A percentile compares a stretch with the other conserved stretches of the same genome.
These are phyloP conservation scores for Etheostoma cragini DNA, from an alignment of 2,113 vertebrate species.

Conservation along the genomic window DNA sequence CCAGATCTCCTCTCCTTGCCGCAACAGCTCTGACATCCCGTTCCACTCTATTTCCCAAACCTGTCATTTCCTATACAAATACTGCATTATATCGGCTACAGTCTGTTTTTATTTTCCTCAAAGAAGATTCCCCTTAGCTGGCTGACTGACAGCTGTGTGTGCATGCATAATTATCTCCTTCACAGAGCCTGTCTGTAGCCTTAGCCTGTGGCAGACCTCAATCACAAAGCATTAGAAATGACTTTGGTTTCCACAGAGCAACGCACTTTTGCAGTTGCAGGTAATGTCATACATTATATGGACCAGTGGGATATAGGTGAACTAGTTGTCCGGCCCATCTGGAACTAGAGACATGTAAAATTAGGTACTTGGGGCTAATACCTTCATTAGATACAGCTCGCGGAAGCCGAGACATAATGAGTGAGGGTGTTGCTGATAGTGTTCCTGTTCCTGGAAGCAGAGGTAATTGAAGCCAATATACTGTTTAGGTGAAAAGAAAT, in stretches of 20 bases:
- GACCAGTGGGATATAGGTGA: constrained; percentile 33
- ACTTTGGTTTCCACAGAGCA: constrained; percentile 55
- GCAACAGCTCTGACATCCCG: constrained; percentile 51
- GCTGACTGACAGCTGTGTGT: constrained; percentile 78
- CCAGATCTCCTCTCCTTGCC: constrained; percentile 39
- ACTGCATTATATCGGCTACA: constrained; percentile 61
- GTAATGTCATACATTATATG: constrained; percentile 40
- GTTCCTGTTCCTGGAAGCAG: constrained; percentile 33
- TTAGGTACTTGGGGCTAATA: constrained; percentile 12
- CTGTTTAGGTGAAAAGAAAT: background rate
- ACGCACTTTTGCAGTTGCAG: constrained; percentile 45
- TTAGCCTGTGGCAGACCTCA: constrained; percentile 77
- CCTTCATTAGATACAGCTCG: constrained; percentile 41
- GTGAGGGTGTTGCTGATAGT: constrained; percentile 42
- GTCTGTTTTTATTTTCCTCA: constrained; percentile 75
- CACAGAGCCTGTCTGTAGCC: constrained; percentile 73
- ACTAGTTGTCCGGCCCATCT: constrained; percentile 11
- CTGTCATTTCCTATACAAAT: constrained; percentile 75
- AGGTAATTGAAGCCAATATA: constrained; percentile 31
- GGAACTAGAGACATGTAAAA: constrained; percentile 30
- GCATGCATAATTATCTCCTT: constrained; percentile 77
- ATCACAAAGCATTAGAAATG: constrained; percentile 68
- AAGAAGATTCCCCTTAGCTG: constrained; percentile 66
- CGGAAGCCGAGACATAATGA: constrained; percentile 29
- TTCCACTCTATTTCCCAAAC: constrained; percentile 66